Percentiles rank a stretch among this genome's conserved stretches.
Conservation (phyloP, 1,140 invertebrate species). For the Eciton burchellii region DNA sequence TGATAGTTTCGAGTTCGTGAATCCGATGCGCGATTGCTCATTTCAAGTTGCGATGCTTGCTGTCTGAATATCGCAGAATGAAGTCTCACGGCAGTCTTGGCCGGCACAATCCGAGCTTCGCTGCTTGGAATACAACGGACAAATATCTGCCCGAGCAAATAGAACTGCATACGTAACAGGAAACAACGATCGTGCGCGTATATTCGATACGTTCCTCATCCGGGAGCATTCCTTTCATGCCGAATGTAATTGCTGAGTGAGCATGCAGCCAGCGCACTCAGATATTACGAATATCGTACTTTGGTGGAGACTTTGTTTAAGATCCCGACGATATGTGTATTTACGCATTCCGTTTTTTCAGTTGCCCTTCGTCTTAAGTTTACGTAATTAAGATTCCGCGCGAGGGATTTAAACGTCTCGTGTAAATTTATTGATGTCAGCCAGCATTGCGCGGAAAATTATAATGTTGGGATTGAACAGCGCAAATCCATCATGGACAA, state of each 20-base stretch:
- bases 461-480: not conserved
- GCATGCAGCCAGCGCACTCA: not conserved
- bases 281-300: not conserved
- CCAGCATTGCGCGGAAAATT: no score
- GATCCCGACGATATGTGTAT: not conserved
- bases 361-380: not conserved
- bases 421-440: no score
- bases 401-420: no score
- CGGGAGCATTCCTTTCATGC: not conserved
- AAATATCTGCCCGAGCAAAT: constrained; percentile 59
- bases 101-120: constrained; percentile 64
- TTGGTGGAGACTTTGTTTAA: not conserved
- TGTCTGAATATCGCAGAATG: constrained; percentile 34
- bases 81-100: constrained; percentile 51
- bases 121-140: constrained; percentile 15
- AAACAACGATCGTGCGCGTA: constrained; percentile 44
- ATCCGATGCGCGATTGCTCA: constrained; percentile 2
- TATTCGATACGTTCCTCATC: not conserved
- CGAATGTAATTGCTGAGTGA: not conserved
- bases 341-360: not conserved
- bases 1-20: constrained; percentile 43
- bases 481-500: not conserved
- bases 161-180: constrained; percentile 31
- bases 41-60: not conserved
- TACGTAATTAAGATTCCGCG: not conserved